These are phyloP conservation scores for Sitta europaea DNA, from an alignment of 2,113 vertebrate genomes.

Conservation along the genomic window DNA sequence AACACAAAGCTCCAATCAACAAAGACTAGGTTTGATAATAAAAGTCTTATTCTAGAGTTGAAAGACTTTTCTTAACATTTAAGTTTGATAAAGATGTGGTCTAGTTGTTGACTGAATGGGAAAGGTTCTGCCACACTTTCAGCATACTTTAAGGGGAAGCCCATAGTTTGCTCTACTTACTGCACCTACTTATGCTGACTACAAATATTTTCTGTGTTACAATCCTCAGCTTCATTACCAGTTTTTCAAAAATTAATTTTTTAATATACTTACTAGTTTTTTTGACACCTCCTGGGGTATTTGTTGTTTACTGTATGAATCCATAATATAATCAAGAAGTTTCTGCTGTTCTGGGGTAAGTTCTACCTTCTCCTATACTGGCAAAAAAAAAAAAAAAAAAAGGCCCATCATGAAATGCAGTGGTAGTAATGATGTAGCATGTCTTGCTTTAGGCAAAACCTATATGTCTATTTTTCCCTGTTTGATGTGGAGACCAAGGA, in stretches of 20 bases:
- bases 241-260: neutral
- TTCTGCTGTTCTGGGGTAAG: constrained; percentile 85
- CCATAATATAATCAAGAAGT: constrained; percentile 84
- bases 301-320: constrained; percentile 91
- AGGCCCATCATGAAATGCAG: neutral
- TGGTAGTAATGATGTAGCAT: neutral
- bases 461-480: neutral
- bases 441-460: neutral
- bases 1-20: neutral
- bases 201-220: neutral
- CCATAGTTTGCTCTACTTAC: neutral
- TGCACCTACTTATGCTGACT: neutral
- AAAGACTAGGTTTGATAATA: neutral
- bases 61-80: neutral
- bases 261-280: constrained; percentile 83
- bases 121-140: neutral
- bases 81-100: neutral
- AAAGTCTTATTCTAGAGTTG: neutral
- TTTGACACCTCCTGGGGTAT: constrained; percentile 93
- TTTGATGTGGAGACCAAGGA: neutral
- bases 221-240: neutral
- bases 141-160: neutral
- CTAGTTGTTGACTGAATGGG: neutral
- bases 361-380: constrained; percentile 86
- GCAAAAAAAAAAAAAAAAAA: constrained; percentile 57